Evolutionary conservation across 2,113 vertebrate genomes (phyloP).

Genomic region (Paradisaea rubra): DNA sequence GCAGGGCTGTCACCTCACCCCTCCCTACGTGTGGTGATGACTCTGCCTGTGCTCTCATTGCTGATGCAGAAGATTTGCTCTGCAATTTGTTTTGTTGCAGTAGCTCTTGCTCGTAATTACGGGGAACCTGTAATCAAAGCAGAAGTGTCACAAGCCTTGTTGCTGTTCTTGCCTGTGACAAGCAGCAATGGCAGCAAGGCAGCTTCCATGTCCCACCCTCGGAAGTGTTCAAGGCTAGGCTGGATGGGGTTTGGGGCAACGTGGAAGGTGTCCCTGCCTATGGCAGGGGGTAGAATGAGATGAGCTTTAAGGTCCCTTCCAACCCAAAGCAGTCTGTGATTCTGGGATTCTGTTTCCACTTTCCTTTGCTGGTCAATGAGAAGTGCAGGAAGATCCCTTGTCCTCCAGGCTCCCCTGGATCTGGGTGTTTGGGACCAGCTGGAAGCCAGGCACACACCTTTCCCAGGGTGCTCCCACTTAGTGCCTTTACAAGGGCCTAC

Average conservation of each 20-base stretch:
- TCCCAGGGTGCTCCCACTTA: rapidly evolving
- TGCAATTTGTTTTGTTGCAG: not conserved
- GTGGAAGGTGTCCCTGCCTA: not conserved
- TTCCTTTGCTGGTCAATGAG: not conserved
- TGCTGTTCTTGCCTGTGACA: not conserved
- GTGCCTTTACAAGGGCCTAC: not conserved
- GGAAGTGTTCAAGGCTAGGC: not conserved
- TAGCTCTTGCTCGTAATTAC: slow-evolving; percentile 4
- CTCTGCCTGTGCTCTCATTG: not conserved
- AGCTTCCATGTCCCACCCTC: not conserved
- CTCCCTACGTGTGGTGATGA: rapidly evolving
- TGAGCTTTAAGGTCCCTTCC: not conserved
- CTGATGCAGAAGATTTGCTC: not conserved
- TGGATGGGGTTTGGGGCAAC: rapidly evolving
- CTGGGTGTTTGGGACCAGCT: not conserved
- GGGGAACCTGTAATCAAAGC: not conserved
- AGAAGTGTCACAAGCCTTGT: not conserved
- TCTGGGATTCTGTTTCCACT: not conserved
- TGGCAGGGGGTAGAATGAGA: not conserved
- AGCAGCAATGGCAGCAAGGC: not conserved
- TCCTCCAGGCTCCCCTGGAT: not conserved
- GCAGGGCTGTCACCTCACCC: not conserved
- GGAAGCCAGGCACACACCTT: not conserved
- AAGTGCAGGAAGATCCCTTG: not conserved
- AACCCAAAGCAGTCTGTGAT: not conserved